Percentiles rank a stretch among this genome's conserved stretches.
phyloP scores from a whole-genome alignment of 2,113 vertebrate species.

The Mionectes macconnelli region DNA sequence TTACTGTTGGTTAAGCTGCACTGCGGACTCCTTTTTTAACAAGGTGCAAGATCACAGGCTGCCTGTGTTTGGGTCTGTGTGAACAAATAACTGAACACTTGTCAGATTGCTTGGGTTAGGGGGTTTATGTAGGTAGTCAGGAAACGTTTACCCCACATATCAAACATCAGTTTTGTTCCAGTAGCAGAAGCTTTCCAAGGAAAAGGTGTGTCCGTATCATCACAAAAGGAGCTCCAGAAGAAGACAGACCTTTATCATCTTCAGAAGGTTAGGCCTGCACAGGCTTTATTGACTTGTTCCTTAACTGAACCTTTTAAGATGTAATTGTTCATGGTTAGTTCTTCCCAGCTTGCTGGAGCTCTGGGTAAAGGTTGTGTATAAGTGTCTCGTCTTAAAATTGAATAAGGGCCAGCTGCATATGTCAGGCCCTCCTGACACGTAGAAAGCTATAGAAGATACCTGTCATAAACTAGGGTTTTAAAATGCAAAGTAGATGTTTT shows the following conservation, averaged over 20 bases:
- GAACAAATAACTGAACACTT: not conserved
- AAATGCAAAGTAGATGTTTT: not conserved
- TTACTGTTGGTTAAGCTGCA: not conserved
- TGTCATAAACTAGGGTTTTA: not conserved
- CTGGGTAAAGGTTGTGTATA: not conserved
- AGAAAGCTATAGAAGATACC: not conserved
- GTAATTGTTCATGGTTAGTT: not conserved
- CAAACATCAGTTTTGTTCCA: slow-evolving; percentile 43
- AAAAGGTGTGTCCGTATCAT: slow-evolving; percentile 67
- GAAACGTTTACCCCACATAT: not conserved
- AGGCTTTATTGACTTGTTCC: not conserved
- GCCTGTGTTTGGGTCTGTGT: not conserved
- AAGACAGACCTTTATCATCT: slow-evolving; percentile 94
- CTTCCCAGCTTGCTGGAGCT: slow-evolving; percentile 1
- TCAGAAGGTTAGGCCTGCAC: slow-evolving; percentile 83
- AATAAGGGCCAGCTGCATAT: not conserved
- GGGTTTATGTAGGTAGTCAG: not conserved
- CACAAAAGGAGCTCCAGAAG: slow-evolving; percentile 83
- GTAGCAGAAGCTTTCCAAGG: slow-evolving; percentile 65
- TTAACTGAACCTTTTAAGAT: not conserved
- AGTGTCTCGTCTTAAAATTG: not conserved
- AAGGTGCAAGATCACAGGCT: not conserved
- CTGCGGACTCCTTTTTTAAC: not conserved
- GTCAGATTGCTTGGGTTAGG: not conserved
- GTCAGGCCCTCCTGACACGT: not conserved